Evolutionary conservation across 1,140 invertebrate genomes (phyloP), one percentile per base, ranked within the genome.

Genomic region (Hydropsyche tenuis): DNA sequence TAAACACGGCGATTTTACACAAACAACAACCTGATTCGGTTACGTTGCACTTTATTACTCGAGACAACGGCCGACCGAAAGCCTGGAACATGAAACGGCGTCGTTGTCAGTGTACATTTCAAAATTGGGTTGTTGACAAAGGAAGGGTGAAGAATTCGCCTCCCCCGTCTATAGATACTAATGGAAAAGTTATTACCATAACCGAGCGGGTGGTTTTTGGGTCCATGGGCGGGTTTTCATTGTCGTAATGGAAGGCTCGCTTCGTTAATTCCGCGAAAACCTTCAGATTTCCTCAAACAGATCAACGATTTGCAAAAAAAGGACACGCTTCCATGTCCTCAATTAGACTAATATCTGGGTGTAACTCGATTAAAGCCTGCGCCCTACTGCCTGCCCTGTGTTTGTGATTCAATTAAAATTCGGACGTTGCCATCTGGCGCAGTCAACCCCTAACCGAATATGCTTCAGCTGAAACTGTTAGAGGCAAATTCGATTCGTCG

Each of bases 151-250:
- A 65, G 63, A 62, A 62, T 62, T 37, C 30, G 9, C 3, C 30
- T 9, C 30, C 30, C 30, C 9, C 30, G 30, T 37, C 56, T 62
- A 62, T 23, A 16, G 56, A 62, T 23, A 68, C 65, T 68, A 68
- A 68, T 68, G 65, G 65, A 68, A 68, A 68, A 68, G 65, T 68
- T 68, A 68, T 68, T 68, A 68, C 65, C 65, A 68, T 68, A 68
- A 68, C 43, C 42, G 65, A 37, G 65, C 7, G 42, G 63, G 6
- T 7, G 25, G 11, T 62, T 11, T 22, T 22, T n/a, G 23, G 25
- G 7, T 5, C 25, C 14, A n/a, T 5, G 14, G 7, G 4, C 14
- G 5, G 62, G 27, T 37, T 11, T 11, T 18, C 20, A 18, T 5
- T 53, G 16, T 5, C 23, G 45, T 51, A 23, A 12, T 60, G 53